Conservation (phyloP, 2,113 vertebrate genomes). For the Corydoras sp. region DNA sequence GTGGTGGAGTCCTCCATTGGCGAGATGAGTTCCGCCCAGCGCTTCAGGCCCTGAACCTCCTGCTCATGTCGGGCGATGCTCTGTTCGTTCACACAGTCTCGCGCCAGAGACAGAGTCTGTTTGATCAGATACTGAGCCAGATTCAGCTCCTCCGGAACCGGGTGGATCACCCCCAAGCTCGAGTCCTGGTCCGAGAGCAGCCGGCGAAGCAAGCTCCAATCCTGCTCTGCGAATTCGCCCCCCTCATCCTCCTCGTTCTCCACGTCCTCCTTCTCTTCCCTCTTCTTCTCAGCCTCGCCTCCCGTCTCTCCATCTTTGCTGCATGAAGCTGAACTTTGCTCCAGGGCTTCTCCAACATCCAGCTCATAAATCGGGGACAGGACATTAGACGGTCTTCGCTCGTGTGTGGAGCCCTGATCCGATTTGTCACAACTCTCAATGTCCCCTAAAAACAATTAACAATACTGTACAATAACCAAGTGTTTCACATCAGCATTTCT, state of each 20-base stretch:
- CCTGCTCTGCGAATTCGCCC: conserved; percentile 81
- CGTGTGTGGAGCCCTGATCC: conserved; percentile 93
- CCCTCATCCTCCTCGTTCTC: conserved; percentile 61
- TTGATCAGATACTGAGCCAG: conserved; percentile 97
- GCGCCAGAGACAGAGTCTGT: conserved; percentile 89
- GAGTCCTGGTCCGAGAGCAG: conserved; percentile 87
- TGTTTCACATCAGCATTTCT: conserved; percentile 54
- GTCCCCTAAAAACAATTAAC: conserved; percentile 99
- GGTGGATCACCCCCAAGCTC: conserved; percentile 84
- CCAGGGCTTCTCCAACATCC: conserved; percentile 85
- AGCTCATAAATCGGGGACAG: conserved; percentile 96
- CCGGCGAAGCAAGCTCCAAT: conserved; percentile 90
- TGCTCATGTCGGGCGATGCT: conserved; percentile 76
- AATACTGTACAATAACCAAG: conserved; percentile 98
- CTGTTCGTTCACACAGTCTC: conserved; percentile 81
- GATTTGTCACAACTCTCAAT: conserved; percentile 95
- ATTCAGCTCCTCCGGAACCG: conserved; percentile 93
- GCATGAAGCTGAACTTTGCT: conserved; percentile 77
- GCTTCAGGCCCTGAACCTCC: conserved; percentile 71
- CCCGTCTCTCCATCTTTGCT: conserved; percentile 61
- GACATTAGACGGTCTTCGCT: conserved; percentile 88
- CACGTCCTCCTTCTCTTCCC: conserved; percentile 49
- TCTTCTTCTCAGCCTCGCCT: conserved; percentile 64
- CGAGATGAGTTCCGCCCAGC: conserved; percentile 90
- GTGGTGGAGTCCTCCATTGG: conserved; percentile 87